Conservation (phyloP, 2,797 vertebrate genomes). For the Aythya fuligula region DNA sequence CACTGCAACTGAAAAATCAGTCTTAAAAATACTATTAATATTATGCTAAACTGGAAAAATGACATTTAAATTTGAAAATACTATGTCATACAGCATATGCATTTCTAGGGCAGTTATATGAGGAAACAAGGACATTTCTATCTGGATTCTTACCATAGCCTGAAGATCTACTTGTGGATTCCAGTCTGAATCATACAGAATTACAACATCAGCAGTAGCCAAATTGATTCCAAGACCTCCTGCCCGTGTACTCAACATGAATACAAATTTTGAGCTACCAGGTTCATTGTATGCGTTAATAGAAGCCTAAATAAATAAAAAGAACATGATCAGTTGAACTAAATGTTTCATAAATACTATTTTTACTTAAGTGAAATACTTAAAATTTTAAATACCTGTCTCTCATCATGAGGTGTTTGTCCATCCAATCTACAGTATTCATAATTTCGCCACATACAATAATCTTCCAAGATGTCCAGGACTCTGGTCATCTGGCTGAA, state of each 20-base stretch:
- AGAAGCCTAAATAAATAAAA: slow-evolving; percentile 85
- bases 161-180: slow-evolving; percentile 99
- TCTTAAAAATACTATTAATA: neutral
- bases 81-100: neutral
- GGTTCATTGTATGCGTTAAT: slow-evolving; percentile 94
- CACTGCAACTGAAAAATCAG: neutral
- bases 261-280: slow-evolving; percentile 94
- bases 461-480: slow-evolving; percentile 98
- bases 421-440: slow-evolving; percentile 96
- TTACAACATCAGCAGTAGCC: slow-evolving; percentile 97
- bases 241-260: slow-evolving; percentile 98
- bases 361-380: neutral
- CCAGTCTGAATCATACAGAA: slow-evolving; percentile 99
- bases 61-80: neutral
- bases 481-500: slow-evolving; percentile 99
- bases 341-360: neutral
- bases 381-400: slow-evolving; percentile 84
- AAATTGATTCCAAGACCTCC: slow-evolving; percentile 98
- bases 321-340: neutral
- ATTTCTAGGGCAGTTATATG: neutral
- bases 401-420: slow-evolving; percentile 96
- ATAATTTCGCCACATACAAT: slow-evolving; percentile 98
- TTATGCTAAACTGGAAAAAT: neutral
- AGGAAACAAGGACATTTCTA: neutral
- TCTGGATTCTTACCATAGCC: slow-evolving; percentile 88